Evolutionary conservation across 2,888 invertebrate species (phyloP).

Genomic region (Crocallis elinguaria): DNA sequence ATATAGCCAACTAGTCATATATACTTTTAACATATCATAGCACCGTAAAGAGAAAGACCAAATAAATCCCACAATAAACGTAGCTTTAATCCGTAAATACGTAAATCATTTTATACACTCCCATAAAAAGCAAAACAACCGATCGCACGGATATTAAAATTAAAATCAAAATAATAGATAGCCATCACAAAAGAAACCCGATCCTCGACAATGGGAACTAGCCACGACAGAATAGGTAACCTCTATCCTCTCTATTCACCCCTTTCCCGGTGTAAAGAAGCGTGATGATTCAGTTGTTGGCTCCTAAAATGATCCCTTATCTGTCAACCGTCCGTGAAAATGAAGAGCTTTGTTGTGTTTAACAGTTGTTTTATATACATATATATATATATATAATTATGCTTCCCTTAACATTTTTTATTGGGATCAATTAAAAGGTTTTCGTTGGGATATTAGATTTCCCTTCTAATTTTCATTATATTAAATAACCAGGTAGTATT

Average conservation of each 20-base stretch:
- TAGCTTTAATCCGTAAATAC: slow-evolving; percentile 47
- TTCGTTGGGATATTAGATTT: no score
- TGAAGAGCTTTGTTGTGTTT: slow-evolving; percentile 16
- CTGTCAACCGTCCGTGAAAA: slow-evolving; percentile 39
- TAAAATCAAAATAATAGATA: slow-evolving; percentile 47
- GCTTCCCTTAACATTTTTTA: not conserved
- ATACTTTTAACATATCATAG: no score
- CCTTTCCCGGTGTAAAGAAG: slow-evolving; percentile 28
- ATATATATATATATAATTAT: no score
- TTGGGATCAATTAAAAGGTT: no score
- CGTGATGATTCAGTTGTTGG: slow-evolving; percentile 9
- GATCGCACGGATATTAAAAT: slow-evolving; percentile 54
- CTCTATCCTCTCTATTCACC: slow-evolving; percentile 33
- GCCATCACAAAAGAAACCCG: slow-evolving; percentile 52
- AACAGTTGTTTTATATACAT: not conserved
- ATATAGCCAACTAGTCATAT: no score
- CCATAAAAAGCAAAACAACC: slow-evolving; percentile 31
- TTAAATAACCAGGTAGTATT: not conserved
- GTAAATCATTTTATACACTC: slow-evolving; percentile 42
- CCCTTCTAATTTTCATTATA: not conserved
- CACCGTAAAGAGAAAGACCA: no score
- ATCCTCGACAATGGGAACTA: slow-evolving; percentile 44
- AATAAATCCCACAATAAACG: slow-evolving; percentile 28
- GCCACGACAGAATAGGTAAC: slow-evolving; percentile 36
- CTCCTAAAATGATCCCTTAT: slow-evolving; percentile 37